Evolutionary conservation across 2,113 vertebrate species (phyloP), one percentile per base, ranked within the genome.

Genomic region (Antechinus stuartii): DNA sequence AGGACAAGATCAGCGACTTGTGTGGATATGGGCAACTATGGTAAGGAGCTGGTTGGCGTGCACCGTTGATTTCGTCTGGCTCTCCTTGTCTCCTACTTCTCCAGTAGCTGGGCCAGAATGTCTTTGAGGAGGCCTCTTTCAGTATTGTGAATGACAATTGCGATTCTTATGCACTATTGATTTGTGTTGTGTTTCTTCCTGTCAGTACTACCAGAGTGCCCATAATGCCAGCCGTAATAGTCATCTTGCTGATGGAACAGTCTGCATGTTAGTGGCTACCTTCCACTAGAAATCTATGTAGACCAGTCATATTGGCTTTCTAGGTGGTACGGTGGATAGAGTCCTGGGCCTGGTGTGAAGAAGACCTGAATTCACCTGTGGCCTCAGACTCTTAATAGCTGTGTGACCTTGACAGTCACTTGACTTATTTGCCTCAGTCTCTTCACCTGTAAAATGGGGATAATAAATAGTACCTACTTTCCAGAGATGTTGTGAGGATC

Each of bases 1-100:
- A 0, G 98, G 98, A 50, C 98, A 98, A 8, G 98, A 97, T 23
- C 98, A 98, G 53, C 98, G 98, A 19, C 98, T 99, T 99, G 96
- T 99, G 99, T 0, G 99, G 98, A 97, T 98, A 95, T 97, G 99
- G 14, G 97, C 99, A 95, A 0, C 98, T 98, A 0, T 99, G 99
- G 89, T 98, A 99, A 3, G 96, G 98, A 0, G 98, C 97, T 93
- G 98, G 98, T 97, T 98, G 98, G 95, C 97, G 95, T 53, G 98
- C 96, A 49, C 98, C 97, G 1, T 0, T 97, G 93, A 98, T 96
- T 5, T 98, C 98, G 4, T 98, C 98, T 99, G 98, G 53, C 98
- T 99, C 97, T 99, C 98, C 47, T 99, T 99, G 91, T 99, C 99
- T 30, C 98, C 98, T 76, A 97, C 96, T 96, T 99, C 98, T 55